Evolutionary conservation across 2,888 invertebrate genomes (phyloP).

Genomic region (Phanerotoma sp.): DNA sequence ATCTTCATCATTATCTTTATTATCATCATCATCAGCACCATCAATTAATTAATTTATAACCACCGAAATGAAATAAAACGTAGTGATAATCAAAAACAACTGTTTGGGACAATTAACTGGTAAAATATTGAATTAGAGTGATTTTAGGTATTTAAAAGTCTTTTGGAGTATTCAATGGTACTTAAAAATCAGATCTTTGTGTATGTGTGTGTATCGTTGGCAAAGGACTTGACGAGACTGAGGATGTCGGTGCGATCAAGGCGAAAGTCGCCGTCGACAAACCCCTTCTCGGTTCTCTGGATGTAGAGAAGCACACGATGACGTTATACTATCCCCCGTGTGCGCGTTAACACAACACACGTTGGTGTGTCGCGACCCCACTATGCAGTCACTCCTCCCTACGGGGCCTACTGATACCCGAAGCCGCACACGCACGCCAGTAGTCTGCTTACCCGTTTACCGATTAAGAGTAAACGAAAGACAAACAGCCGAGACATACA

Average conservation of each 20-base stretch:
- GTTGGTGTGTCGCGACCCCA: constrained; percentile 8
- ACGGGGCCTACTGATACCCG: constrained; percentile 1
- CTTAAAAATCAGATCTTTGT: constrained; percentile 10
- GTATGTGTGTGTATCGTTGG: constrained; percentile 19
- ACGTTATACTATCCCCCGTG: constrained; percentile 16
- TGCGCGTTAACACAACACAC: constrained; percentile 12
- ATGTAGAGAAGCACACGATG: constrained; percentile 19
- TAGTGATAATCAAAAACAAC: too few relatives aligned
- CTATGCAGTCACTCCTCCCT: not conserved
- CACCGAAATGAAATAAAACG: not conserved
- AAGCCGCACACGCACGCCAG: constrained; percentile 13
- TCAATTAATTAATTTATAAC: not conserved
- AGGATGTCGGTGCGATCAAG: constrained; percentile 19
- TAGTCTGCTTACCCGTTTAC: not conserved
- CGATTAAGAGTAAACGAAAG: constrained; percentile 19
- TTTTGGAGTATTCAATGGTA: too few relatives aligned
- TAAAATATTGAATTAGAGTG: too few relatives aligned
- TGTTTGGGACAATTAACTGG: too few relatives aligned
- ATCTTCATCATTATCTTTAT: constrained; percentile 24
- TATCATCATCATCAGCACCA: not conserved
- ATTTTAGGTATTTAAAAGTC: too few relatives aligned
- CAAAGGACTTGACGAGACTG: constrained; percentile 19
- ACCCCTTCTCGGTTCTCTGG: constrained; percentile 31
- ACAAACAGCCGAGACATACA: not conserved
- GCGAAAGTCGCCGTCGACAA: constrained; percentile 33